Percentiles rank a stretch among this genome's conserved stretches.
Conservation (phyloP, 2,797 vertebrate genomes). For the Rhabdophis nuchalis region DNA sequence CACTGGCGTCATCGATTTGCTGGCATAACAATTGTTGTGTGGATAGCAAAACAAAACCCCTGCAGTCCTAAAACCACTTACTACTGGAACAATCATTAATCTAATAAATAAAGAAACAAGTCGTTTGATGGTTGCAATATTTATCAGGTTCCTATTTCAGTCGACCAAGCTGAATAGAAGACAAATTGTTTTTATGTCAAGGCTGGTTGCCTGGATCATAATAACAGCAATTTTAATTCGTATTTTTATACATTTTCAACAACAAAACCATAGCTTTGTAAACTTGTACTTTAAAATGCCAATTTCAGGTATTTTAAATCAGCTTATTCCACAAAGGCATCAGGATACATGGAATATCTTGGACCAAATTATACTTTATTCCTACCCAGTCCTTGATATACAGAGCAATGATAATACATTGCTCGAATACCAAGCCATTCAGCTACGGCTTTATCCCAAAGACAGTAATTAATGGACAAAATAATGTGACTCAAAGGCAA, state of each 20-base stretch:
- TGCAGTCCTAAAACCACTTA: background rate
- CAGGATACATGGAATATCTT: background rate
- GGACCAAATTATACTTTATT: background rate
- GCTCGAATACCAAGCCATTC: background rate
- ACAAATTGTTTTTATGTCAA: conserved; percentile 1
- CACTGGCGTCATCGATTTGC: background rate
- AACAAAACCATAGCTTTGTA: background rate
- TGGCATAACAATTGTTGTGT: background rate
- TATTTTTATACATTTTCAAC: background rate
- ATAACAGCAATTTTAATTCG: background rate
- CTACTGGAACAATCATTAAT: background rate
- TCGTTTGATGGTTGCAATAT: background rate
- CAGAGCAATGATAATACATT: background rate
- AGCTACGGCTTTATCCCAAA: background rate
- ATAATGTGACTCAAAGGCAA: background rate
- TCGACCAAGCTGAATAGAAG: background rate
- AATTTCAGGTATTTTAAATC: background rate
- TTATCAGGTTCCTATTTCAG: conserved; percentile 21
- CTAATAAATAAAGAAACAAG: background rate
- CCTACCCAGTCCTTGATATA: background rate
- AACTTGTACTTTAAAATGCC: background rate
- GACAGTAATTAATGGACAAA: background rate
- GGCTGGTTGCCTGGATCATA: background rate
- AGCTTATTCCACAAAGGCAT: background rate
- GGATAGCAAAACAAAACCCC: background rate